Evolutionary conservation across 2,888 invertebrate species (phyloP), one percentile per base, ranked within the genome.

Genomic region (Caenorhabditis parvicauda): DNA sequence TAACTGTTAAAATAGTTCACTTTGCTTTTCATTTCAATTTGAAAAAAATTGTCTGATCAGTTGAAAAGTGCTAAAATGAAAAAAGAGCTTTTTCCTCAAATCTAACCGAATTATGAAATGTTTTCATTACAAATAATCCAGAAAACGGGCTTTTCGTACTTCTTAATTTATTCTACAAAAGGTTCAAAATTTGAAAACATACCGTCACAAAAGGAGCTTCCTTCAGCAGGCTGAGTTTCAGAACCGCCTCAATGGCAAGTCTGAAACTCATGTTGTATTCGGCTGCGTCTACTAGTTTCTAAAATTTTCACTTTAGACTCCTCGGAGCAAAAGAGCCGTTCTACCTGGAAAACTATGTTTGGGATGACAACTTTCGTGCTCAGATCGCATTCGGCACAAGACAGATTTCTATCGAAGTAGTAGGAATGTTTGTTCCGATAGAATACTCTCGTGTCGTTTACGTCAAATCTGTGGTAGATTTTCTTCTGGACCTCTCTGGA

Each of bases 341-440:
- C 7, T 7, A 75, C 76, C 67, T 77, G 79, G 61, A 77, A 77
- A 9, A 80, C 56, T 12, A 79, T 47, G 38, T 74, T 79, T 17
- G 79, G 79, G 14, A 79, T 70, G 24, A 67, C 68, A 39, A 79
- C 70, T 43, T 57, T 64, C 21, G 58, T 59, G 12, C 54, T 46
- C 21, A 80, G 61, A 24, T 29, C 17, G 59, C 79, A 79, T 1
- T 48, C 49, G 0, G 56, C 3, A 35, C 79, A 79, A 1, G 77
- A 77, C 6, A 59, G 46, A 3, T 54, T 56, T 28, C 43, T 44
- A 44, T 67, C 72, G 69, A 72, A 79, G 50, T 54, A 60, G 55
- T 77, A 80, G 0, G 42, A 17, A 22, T 65, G 61, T 9, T 63
- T 59, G 60, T 79, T 78, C 29, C 66, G 60, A 42, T 78, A 79